Base-by-base conservation (phyloP, 2,797 vertebrate genomes). In the Heterohyrax brucei region DNA sequence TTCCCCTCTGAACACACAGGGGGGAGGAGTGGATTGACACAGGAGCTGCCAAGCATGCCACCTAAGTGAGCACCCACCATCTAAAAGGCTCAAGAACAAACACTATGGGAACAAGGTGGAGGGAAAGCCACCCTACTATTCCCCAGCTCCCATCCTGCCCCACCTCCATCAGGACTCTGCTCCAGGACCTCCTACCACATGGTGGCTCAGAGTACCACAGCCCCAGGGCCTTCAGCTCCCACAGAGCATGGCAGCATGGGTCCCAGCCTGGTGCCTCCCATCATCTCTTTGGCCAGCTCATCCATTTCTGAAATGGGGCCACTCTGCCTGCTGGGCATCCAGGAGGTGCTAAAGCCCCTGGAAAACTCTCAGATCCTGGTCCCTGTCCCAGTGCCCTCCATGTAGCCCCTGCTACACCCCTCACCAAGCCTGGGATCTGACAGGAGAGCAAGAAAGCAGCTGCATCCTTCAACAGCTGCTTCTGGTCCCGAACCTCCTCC, bases 341-440 rank as follows among this genome's bases (percentile, higher is more conserved):
- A 70, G 68, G 22, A 85, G 39, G 19, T 6, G 26, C 50, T 62
- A 48, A 46, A 46, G 64, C 50, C 46, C 46, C 26, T 10, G 5
- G 4, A 9, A 81, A 72, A 5, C 21, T 76, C 28, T 44, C 1
- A 1, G 64, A 39, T 53, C 44, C 56, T 1, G 0, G 50, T 21
- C 8, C 53, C 89, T 28, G 10, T 19, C 30, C 61, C 18, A 68
- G 59, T 8, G 13, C 73, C 19, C 48, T 53, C 21, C 0, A 1
- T 2, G 7, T 2, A 77, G 19, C 30, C 46, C 72, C 61, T 10
- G 9, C 53, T 33, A 4, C 39, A 22, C 10, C 93, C 98, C 99
- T 99, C 97, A 99, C 99, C 99, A 99, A 98, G 64, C 99, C 99
- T 0, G 99, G 99, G 97, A 99, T 99, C 98, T 99, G 99, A 97